Conservation (phyloP, 2,888 invertebrate genomes). For the Drosophila pseudotalamancana region DNA sequence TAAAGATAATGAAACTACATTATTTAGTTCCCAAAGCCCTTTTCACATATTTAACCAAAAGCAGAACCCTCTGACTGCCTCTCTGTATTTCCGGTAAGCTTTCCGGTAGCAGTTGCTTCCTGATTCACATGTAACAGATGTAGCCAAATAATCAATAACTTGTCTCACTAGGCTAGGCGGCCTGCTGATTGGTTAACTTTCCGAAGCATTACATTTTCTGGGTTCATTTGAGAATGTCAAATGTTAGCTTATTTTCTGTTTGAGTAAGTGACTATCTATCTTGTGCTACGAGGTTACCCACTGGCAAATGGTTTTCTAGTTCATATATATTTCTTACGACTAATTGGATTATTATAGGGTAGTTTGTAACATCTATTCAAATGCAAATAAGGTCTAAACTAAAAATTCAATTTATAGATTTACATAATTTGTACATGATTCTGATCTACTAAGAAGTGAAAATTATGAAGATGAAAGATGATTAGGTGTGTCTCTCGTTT, state of each 20-base stretch:
- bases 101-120: conserved; percentile 38
- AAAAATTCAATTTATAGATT: too few species aligned
- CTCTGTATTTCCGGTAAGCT: conserved; percentile 55
- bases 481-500: too few species aligned
- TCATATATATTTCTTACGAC: conserved; percentile 48
- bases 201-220: conserved; percentile 66
- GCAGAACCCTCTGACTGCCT: conserved; percentile 7
- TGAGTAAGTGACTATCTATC: conserved; percentile 32
- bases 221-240: conserved; percentile 59
- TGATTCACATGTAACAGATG: conserved; percentile 54
- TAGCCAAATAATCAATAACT: conserved; percentile 73
- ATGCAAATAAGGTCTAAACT: too few species aligned
- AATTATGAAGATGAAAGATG: too few species aligned
- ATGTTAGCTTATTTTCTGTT: conserved; percentile 42
- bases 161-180: conserved; percentile 29
- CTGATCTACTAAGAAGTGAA: too few species aligned
- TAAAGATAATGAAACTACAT: conserved; percentile 64
- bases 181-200: conserved; percentile 48
- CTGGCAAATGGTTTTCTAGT: conserved; percentile 41
- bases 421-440: too few species aligned
- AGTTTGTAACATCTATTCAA: conserved; percentile 12
- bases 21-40: conserved; percentile 32
- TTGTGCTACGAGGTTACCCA: conserved; percentile 38
- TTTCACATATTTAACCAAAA: conserved; percentile 17
- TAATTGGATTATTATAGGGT: conserved; percentile 21